These are phyloP conservation scores for Acanthis flammea DNA, from an alignment of 2,797 vertebrate species.

Conservation along the genomic window DNA sequence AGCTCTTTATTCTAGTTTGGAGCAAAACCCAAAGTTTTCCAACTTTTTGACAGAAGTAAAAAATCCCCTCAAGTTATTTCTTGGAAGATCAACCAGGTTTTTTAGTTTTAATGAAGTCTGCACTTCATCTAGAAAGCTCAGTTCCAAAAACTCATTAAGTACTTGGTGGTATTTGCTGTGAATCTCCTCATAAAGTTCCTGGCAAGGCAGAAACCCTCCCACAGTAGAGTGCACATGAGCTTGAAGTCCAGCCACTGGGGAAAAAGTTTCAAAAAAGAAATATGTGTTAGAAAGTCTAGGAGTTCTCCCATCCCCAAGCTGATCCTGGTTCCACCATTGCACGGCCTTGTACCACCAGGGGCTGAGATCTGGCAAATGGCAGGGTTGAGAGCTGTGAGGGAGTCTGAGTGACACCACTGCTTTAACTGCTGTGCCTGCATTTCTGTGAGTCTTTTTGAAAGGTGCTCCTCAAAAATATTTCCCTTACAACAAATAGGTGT, in stretches of 20 bases:
- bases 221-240: not conserved
- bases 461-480: not conserved
- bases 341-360: too few species aligned
- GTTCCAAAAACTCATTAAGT: not conserved
- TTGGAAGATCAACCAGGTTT: not conserved
- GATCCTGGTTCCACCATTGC: not conserved
- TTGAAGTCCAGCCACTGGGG: accelerated
- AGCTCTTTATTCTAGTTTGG: not conserved
- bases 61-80: not conserved
- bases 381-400: accelerated
- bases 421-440: not conserved
- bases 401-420: not conserved
- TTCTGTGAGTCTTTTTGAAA: not conserved
- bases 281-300: not conserved
- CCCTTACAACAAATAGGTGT: not conserved
- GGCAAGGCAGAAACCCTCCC: not conserved
- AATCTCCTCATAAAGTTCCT: not conserved
- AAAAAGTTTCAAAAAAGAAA: not conserved
- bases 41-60: not conserved
- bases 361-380: not conserved
- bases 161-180: not conserved
- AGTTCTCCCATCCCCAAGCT: not conserved
- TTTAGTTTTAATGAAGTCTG: not conserved
- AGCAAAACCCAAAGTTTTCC: not conserved
- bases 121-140: not conserved